Conservation (phyloP, 2,888 invertebrate genomes). For the Galeruca laticollis region DNA sequence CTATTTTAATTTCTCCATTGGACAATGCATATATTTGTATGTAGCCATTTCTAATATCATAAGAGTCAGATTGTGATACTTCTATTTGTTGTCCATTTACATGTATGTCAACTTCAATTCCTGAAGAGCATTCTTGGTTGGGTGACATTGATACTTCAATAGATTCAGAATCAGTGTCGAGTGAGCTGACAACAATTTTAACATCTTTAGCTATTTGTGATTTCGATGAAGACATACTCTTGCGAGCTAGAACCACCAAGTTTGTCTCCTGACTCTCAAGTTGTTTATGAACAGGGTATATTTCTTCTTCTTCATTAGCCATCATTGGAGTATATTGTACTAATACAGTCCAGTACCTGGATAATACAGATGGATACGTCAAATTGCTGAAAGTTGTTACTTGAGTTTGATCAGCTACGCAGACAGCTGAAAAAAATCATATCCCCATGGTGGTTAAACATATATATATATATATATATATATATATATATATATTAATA, state of each 20-base stretch:
- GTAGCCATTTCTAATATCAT: slow-evolving; percentile 62
- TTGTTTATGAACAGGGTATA: slow-evolving; percentile 56
- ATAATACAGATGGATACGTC: slow-evolving; percentile 69
- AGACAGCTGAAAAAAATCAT: slow-evolving; percentile 70
- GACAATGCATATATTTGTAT: slow-evolving; percentile 66
- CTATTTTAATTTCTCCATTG: slow-evolving; percentile 71
- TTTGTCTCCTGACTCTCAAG: slow-evolving; percentile 58
- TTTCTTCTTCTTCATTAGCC: slow-evolving; percentile 54
- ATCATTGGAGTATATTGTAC: slow-evolving; percentile 67
- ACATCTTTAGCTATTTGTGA: slow-evolving; percentile 66
- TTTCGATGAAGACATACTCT: slow-evolving; percentile 51
- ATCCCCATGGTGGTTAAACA: too few relatives aligned
- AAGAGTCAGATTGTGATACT: slow-evolving; percentile 56
- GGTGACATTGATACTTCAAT: slow-evolving; percentile 63
- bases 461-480: too few relatives aligned
- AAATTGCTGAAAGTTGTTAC: slow-evolving; percentile 77
- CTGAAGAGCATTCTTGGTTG: slow-evolving; percentile 47
- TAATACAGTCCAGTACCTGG: slow-evolving; percentile 73
- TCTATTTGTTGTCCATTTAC: slow-evolving; percentile 66
- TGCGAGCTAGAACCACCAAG: slow-evolving; percentile 65
- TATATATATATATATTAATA: too few relatives aligned
- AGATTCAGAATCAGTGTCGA: slow-evolving; percentile 59
- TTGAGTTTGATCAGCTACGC: slow-evolving; percentile 72
- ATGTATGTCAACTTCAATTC: slow-evolving; percentile 60
- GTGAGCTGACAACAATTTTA: slow-evolving; percentile 65